Base-by-base conservation (phyloP, 2,113 vertebrate species). In the Orycteropus afer region DNA sequence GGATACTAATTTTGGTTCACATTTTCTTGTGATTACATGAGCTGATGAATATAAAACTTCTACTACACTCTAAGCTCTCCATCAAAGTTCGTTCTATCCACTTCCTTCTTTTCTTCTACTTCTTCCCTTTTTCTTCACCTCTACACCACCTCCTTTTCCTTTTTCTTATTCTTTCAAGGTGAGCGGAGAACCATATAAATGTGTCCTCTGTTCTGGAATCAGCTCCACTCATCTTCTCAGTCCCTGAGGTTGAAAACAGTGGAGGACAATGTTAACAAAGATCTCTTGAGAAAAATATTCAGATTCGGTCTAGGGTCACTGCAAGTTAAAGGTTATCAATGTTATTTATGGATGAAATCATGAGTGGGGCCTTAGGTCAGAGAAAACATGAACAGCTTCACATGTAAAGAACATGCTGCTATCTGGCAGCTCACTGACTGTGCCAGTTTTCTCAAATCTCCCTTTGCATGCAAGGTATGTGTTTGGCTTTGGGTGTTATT, bases 311-410 rank as follows among this genome's bases (percentile, higher is more conserved):
- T 25, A 8, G 49, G 81, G 15, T 42, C 69, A 32, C 13, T 37
- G 37, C 34, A 59, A 32, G n/a, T 34, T 22, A 86, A 61, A 57
- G 34, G 73, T 65, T 71, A 18, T 47, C 61, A 45, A 8, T 13
- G 34, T 37, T 13, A 29, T 17, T 45, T 13, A 0, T 29, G 74
- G 71, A 93, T 85, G 95, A 95, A 94, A 89, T 94, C 92, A 89
- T 69, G 96, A 97, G 95, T 97, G 93, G 96, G 96, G 93, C 82
- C 93, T 94, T 91, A 95, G 97, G 97, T 87, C 90, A 91, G 93
- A 94, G 90, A 93, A 85, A 87, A 89, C 95, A 92, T 86, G 97
- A 96, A 96, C 94, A 96, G 98, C 96, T 93, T 96, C 88, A 86
- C 83, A 45, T 94, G 95, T 93, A 88, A 97, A 96, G 96, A 80